Evolutionary conservation across 2,113 vertebrate genomes (phyloP).

Genomic region (Phocoena sinus): DNA sequence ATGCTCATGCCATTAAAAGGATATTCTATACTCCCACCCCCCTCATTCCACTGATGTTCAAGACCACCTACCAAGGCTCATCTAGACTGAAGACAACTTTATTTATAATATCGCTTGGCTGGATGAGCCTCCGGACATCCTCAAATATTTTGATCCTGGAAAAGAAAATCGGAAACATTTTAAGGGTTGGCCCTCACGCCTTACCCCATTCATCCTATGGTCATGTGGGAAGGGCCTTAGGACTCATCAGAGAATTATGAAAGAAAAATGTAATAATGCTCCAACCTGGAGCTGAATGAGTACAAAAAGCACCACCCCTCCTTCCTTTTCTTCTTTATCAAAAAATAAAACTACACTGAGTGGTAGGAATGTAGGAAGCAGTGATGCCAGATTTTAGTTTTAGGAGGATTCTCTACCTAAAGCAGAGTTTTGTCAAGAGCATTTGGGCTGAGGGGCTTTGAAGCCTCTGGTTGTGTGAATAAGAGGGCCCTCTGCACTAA

Average conservation of each 20-base stretch:
- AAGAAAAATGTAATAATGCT: background rate
- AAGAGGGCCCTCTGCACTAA: background rate
- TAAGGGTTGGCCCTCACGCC: background rate
- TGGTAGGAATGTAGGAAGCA: background rate
- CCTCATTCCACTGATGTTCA: background rate
- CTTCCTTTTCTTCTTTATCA: background rate
- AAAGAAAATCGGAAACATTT: background rate
- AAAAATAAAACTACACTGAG: background rate
- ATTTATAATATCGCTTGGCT: conserved; percentile 83
- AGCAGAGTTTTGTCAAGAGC: background rate
- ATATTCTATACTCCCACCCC: background rate
- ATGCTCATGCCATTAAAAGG: background rate
- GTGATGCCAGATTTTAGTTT: background rate
- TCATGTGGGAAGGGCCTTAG: background rate
- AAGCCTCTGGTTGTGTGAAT: background rate
- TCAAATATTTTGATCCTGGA: conserved; percentile 90
- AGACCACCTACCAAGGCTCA: conserved; percentile 82
- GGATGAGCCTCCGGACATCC: conserved; percentile 87
- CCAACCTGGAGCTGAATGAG: background rate
- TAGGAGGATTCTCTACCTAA: background rate
- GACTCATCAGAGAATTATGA: background rate
- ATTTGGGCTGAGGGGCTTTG: background rate
- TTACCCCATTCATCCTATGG: background rate
- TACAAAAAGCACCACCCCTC: background rate
- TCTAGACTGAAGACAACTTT: conserved; percentile 91